Evolutionary conservation across 2,113 vertebrate species (phyloP), one percentile per base, ranked within the genome.

Genomic region (Dromaius novaehollandiae): DNA sequence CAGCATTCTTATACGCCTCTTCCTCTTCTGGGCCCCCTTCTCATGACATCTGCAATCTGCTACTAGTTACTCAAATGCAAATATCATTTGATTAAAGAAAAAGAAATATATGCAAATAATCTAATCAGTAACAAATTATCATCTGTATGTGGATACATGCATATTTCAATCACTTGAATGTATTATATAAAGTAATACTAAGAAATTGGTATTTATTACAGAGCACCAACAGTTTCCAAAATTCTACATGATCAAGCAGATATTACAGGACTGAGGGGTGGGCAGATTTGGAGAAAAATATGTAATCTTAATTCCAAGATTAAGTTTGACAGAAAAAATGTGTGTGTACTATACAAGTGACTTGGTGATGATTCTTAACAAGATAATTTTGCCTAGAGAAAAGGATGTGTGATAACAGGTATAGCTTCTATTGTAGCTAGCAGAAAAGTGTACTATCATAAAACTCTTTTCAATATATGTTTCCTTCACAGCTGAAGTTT

Each of bases 41-140:
- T 95, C 81, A 96, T 2, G 16, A 90, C 81, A 84, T n/a, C 36
- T 36, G 88, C 90, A 96, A 95, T 95, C 83, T 95, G 95, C 63
- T 95, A 81, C 28, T 42, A 82, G 50, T 66, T 86, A 87, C 32
- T 84, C 40, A 93, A 93, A 90, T 34, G 53, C 25, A 88, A 93
- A 56, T 13, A 92, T 44, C 42, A 40, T 40, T 89, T 68, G 56
- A 84, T 81, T 88, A 86, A 91, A 90, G 66, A 86, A 82, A 56
- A 75, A 69, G 24, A 46, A 80, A 87, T 69, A 95, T 2, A 95
- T 69, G 82, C 44, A 96, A 93, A 80, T 82, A 78, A 69, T 11
- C 11, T 60, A 86, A 6, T 61, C 15, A 91, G 51, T 66, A 83
- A 71, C 42, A 93, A 71, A 53, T 10, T 15, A 78, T 66, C 28